These are phyloP conservation scores for Pammene fasciana DNA, from an alignment of 2,888 invertebrate genomes.

Conservation along the genomic window DNA sequence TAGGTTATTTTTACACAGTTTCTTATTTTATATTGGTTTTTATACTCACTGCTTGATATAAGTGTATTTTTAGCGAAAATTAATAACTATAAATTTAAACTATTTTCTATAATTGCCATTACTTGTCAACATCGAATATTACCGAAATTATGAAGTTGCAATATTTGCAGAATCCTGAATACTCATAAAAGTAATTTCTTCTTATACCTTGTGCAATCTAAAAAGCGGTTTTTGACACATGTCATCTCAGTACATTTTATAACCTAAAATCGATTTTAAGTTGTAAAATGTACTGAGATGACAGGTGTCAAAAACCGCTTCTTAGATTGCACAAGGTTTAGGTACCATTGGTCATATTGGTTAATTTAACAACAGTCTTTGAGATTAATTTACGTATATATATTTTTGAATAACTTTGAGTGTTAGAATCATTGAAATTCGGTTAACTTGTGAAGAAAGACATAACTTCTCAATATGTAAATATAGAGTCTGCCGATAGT, in stretches of 20 bases:
- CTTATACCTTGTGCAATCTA: no score
- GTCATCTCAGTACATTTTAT: no score
- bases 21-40: conserved; percentile 23
- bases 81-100: neutral
- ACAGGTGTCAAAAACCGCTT: no score
- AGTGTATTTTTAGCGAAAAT: conserved; percentile 15
- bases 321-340: no score
- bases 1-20: conserved; percentile 33
- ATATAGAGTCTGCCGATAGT: neutral
- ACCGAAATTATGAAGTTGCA: conserved; percentile 1
- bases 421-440: neutral
- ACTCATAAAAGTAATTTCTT: conserved; percentile 13
- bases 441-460: neutral
- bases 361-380: no score
- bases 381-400: neutral
- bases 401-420: neutral
- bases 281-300: no score
- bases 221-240: no score
- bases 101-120: conserved; percentile 1
- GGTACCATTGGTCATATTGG: neutral
- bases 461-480: neutral
- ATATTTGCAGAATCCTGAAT: conserved; percentile 7
- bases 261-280: no score
- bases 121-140: conserved; percentile 7
- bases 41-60: conserved; percentile 32